These are phyloP conservation scores for Catocala sponsa DNA, from an alignment of 2,888 invertebrate genomes.

Conservation along the genomic window DNA sequence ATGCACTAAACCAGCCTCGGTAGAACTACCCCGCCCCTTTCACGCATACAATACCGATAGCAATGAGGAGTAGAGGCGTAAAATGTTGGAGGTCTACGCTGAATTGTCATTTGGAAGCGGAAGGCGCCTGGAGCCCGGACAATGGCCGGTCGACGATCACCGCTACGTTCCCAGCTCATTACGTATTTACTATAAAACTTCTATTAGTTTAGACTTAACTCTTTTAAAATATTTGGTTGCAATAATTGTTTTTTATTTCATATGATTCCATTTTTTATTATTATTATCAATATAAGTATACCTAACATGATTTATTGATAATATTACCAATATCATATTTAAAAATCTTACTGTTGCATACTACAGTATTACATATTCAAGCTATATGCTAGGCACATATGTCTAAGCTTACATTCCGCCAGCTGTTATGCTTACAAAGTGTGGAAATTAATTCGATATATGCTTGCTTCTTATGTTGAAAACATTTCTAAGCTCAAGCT, in stretches of 20 bases:
- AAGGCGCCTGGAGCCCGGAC: slow-evolving; percentile 80
- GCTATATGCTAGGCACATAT: too few species aligned
- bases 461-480: too few species aligned
- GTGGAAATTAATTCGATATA: too few species aligned
- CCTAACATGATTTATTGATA: too few species aligned
- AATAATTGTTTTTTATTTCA: not conserved
- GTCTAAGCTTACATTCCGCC: too few species aligned
- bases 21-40: slow-evolving; percentile 61
- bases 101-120: slow-evolving; percentile 73
- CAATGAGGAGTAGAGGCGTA: slow-evolving; percentile 61
- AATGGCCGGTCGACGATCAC: slow-evolving; percentile 81
- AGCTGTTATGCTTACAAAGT: too few species aligned
- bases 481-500: too few species aligned
- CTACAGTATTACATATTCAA: too few species aligned
- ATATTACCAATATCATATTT: too few species aligned
- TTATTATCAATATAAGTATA: too few species aligned
- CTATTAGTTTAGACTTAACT: slow-evolving; percentile 65
- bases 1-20: slow-evolving; percentile 61
- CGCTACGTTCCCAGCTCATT: slow-evolving; percentile 83
- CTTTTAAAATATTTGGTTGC: slow-evolving; percentile 14
- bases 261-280: too few species aligned
- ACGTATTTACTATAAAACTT: slow-evolving; percentile 81
- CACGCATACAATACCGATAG: slow-evolving; percentile 49
- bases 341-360: too few species aligned
- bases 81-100: slow-evolving; percentile 66